Conservation (phyloP, 2,113 vertebrate species). For the Dasyornis broadbenti region DNA sequence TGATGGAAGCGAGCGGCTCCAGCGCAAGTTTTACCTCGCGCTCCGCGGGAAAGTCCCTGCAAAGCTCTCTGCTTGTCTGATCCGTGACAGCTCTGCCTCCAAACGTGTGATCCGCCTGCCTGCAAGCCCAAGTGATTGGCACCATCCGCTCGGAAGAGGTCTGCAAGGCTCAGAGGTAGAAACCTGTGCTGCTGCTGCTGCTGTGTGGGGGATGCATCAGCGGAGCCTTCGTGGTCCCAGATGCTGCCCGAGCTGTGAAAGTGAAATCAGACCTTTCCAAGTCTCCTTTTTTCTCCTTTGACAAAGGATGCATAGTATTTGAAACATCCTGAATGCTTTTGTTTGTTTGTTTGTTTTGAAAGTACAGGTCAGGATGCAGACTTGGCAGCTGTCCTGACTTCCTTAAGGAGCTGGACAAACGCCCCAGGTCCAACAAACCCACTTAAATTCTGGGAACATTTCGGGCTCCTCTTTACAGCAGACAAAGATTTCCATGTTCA, state of each 20-base stretch:
- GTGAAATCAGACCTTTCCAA: background rate
- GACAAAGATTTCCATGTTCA: background rate
- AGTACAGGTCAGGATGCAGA: background rate
- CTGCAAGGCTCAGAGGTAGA: background rate
- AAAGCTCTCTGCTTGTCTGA: rapidly evolving
- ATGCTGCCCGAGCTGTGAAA: background rate
- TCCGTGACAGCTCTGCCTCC: background rate
- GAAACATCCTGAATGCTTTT: background rate
- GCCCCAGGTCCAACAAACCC: background rate
- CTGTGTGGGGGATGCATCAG: rapidly evolving
- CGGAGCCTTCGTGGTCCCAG: rapidly evolving
- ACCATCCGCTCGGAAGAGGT: rapidly evolving
- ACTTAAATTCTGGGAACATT: background rate
- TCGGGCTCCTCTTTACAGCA: background rate
- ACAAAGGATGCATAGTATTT: background rate
- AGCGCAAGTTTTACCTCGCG: rapidly evolving
- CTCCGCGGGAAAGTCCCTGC: rapidly evolving
- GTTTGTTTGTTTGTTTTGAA: constrained; percentile 4
- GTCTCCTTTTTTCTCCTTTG: background rate
- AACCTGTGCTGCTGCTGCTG: rapidly evolving
- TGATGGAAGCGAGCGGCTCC: background rate
- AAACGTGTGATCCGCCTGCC: rapidly evolving
- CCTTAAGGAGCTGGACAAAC: background rate
- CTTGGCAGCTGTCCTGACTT: background rate
- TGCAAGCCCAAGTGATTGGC: background rate